A percentile compares a stretch with the other conserved stretches of the same genome.
phyloP scores from a whole-genome alignment of 2,888 invertebrate species.

The Sylvicola cinctus region DNA sequence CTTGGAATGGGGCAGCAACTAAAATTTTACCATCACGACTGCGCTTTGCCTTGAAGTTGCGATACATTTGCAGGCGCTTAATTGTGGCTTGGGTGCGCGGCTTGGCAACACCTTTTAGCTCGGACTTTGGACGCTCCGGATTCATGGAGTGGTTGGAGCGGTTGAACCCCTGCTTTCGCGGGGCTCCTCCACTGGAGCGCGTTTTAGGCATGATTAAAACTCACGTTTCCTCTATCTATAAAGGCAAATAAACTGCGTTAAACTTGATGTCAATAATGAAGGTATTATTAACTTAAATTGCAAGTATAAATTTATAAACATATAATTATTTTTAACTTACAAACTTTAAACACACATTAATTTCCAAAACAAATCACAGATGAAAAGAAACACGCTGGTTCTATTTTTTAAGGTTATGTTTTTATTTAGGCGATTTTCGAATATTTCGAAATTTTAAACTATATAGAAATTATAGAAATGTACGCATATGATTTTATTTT shows the following conservation, averaged over 20 bases:
- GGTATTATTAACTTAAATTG: no score
- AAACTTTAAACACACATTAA: no score
- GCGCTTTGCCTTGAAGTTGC: slow-evolving; percentile 88
- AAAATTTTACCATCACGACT: slow-evolving; percentile 78
- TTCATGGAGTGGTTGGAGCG: slow-evolving; percentile 87
- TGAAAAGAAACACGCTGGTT: no score
- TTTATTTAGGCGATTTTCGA: no score
- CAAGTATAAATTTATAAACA: background rate
- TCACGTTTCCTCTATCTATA: no score
- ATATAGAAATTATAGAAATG: no score
- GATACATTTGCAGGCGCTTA: slow-evolving; percentile 93
- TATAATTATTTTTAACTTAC: background rate
- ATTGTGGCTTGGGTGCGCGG: slow-evolving; percentile 83
- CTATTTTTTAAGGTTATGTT: no score
- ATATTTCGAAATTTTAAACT: no score
- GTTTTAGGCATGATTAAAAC: slow-evolving; percentile 56
- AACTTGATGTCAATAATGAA: no score
- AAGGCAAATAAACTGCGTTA: no score
- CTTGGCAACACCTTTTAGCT: slow-evolving; percentile 66
- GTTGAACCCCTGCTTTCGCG: slow-evolving; percentile 68
- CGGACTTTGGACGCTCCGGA: slow-evolving; percentile 62
- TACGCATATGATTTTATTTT: no score
- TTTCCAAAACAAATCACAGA: no score
- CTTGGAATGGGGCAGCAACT: slow-evolving; percentile 91
- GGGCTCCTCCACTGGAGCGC: slow-evolving; percentile 45